These are phyloP conservation scores for Pasiphila rectangulata DNA, from an alignment of 2,888 invertebrate species.

Conservation along the genomic window DNA sequence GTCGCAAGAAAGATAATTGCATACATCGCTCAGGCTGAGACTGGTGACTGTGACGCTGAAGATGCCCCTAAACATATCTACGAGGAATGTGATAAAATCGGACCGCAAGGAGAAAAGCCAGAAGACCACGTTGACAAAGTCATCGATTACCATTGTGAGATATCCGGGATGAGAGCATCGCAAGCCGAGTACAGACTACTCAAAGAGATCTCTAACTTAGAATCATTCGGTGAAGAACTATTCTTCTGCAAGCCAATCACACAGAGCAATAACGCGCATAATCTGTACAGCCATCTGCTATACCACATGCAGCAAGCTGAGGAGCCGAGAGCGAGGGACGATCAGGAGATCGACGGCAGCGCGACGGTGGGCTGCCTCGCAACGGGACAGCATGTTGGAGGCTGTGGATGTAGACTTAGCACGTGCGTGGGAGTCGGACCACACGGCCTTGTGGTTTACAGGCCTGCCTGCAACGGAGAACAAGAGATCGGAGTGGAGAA, in stretches of 20 bases:
- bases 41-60: constrained; percentile 84
- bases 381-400: constrained; percentile 64
- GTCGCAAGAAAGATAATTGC: constrained; percentile 87
- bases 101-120: constrained; percentile 82
- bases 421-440: constrained; percentile 89
- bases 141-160: constrained; percentile 83
- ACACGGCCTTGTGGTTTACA: constrained; percentile 88
- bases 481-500: constrained; percentile 83
- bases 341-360: constrained; percentile 70
- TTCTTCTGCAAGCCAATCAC: constrained; percentile 86
- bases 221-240: constrained; percentile 91
- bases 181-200: constrained; percentile 92
- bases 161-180: constrained; percentile 84
- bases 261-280: constrained; percentile 84
- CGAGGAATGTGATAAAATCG: constrained; percentile 83
- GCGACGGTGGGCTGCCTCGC: constrained; percentile 73
- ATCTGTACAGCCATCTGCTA: constrained; percentile 86
- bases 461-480: constrained; percentile 74
- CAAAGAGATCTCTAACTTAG: constrained; percentile 88
- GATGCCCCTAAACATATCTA: constrained; percentile 82
- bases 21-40: constrained; percentile 87
- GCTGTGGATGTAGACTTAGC: constrained; percentile 73
- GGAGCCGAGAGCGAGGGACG: constrained; percentile 70
- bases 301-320: constrained; percentile 82
- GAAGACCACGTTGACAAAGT: constrained; percentile 83